Evolutionary conservation across 2,113 vertebrate species (phyloP), one percentile per base, ranked within the genome.

Genomic region (Ancistrus triradiatus): DNA sequence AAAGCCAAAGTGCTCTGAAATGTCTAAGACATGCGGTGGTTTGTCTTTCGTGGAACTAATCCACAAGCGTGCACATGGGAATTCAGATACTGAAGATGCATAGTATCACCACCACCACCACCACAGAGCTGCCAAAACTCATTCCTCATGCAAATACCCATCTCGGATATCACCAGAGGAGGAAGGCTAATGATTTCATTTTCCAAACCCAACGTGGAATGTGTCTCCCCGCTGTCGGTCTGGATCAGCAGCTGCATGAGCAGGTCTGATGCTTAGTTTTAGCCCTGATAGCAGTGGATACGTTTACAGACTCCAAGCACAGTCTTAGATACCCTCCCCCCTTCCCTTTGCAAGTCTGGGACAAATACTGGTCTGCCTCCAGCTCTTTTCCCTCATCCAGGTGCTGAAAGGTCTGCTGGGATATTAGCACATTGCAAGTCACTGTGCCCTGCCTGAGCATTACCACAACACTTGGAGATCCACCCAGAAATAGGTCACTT

Each of bases 161-260:
- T 61, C 61, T 68, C 46, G 15, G 13, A 68, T 60, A 50, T 60
- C 73, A 50, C 55, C 7, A 28, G 22, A 66, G 59, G 43, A 49
- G 37, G 49, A 50, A 33, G 44, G 15, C 44, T 63, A 64, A 75
- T 68, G 60, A 50, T 43, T 59, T 33, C 49, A n/a, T 52, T 49
- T 40, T 58, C 46, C 8, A 33, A 59, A 67, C 48, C 37, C 24
- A 10, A 35, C 10, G 19, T 52, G 69, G 69, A 69, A 72, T 62
- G 22, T 50, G 15, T 50, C 57, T 61, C 60, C 43, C 61, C 57
- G 74, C 63, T 65, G 65, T 65, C 69, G 40, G 44, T 22, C 33
- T 48, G 56, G 51, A 69, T 69, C 50, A 61, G 67, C 73, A 68
- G 59, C 48, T 33, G 31, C 18, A 33, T 24, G 38, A 52, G 22